phyloP scores from a whole-genome alignment of 2,888 invertebrate genomes.

The Amphipoea oculea region DNA sequence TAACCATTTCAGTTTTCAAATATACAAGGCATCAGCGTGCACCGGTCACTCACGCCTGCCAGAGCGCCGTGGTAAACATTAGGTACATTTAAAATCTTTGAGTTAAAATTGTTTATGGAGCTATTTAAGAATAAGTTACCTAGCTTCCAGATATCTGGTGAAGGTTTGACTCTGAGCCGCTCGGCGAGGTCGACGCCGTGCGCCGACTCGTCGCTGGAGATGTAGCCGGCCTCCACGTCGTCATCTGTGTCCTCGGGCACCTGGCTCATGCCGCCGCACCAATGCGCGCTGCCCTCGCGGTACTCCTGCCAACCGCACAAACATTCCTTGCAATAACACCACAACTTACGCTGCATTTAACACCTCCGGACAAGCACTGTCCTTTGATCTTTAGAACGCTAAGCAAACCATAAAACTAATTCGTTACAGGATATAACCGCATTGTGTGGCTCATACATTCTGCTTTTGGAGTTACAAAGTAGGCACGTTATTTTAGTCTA shows the following conservation, averaged over 20 bases:
- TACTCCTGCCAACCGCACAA: constrained; percentile 73
- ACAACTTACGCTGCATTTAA: constrained; percentile 23
- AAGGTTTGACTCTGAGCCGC: constrained; percentile 83
- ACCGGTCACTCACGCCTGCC: neutral
- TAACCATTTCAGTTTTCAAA: neutral
- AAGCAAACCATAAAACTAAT: constrained; percentile 43
- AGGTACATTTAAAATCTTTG: constrained; percentile 2
- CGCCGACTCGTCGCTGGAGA: constrained; percentile 90
- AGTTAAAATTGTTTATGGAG: neutral
- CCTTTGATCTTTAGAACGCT: constrained; percentile 50
- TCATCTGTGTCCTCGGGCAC: constrained; percentile 85
- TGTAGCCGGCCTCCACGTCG: constrained; percentile 85
- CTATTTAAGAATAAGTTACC: constrained; percentile 72
- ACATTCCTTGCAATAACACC: constrained; percentile 27
- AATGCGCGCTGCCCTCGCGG: constrained; percentile 82
- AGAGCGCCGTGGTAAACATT: no score
- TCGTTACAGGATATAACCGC: constrained; percentile 55
- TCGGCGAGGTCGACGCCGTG: constrained; percentile 87
- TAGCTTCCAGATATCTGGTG: constrained; percentile 87
- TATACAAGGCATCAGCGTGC: neutral
- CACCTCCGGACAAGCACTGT: constrained; percentile 4
- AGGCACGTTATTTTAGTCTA: constrained; percentile 21
- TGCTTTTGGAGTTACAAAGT: constrained; percentile 33
- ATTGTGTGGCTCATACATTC: constrained; percentile 35
- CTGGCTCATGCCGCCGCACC: constrained; percentile 84